These are phyloP conservation scores for Notiomystis cincta DNA, from an alignment of 2,113 vertebrate species.

Conservation along the genomic window DNA sequence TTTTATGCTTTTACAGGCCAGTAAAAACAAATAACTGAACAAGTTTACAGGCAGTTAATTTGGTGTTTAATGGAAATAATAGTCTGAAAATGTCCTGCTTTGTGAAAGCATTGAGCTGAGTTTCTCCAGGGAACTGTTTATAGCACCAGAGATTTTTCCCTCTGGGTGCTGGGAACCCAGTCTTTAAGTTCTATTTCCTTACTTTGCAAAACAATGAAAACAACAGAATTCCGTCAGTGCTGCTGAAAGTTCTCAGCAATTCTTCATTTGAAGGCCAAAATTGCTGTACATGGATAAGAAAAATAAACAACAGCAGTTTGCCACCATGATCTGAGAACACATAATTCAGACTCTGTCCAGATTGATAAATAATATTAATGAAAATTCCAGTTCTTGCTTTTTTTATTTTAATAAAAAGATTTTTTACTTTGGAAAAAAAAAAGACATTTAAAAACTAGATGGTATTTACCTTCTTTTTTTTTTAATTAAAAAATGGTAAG, in stretches of 20 bases:
- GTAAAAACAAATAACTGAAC: constrained; percentile 61
- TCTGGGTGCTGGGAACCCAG: background rate
- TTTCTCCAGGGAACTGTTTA: background rate
- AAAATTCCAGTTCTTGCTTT: rapidly evolving
- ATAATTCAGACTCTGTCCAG: background rate
- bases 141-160: background rate
- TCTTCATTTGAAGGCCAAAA: background rate
- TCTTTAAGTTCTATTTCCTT: background rate
- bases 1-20: constrained; percentile 59
- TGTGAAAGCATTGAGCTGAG: background rate
- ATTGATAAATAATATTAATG: background rate
- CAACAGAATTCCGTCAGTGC: background rate
- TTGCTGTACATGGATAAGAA: background rate
- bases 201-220: background rate
- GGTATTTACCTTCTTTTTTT: background rate
- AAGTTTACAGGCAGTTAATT: constrained; percentile 65
- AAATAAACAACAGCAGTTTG: background rate
- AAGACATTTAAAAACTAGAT: background rate
- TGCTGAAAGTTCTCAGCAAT: background rate
- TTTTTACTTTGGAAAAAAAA: background rate
- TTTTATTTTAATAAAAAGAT: background rate
- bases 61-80: constrained; percentile 53
- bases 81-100: constrained; percentile 29
- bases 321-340: background rate
- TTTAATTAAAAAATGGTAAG: background rate